Conservation (phyloP, 2,113 vertebrate species). For the Coturnix japonica region DNA sequence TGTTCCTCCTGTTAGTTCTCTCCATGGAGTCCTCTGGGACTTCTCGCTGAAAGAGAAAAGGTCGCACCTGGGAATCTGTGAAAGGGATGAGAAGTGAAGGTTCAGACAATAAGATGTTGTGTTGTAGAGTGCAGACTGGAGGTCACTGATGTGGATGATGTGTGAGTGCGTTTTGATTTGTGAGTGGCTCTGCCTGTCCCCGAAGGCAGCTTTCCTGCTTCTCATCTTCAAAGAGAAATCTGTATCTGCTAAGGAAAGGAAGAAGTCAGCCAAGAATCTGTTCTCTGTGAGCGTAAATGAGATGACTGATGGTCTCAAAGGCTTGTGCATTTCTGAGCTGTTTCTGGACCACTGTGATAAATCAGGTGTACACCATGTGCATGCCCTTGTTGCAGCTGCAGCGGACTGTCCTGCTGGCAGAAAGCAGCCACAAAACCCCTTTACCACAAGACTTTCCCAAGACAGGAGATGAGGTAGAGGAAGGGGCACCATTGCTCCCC, state of each 20-base stretch:
- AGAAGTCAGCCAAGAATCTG: constrained; percentile 51
- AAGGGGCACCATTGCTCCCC: not conserved
- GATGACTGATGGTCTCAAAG: constrained; percentile 39
- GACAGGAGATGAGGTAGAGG: not conserved
- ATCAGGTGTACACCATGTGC: not conserved
- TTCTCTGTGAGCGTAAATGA: not conserved
- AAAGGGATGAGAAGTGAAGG: constrained; percentile 32
- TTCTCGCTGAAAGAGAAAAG: not conserved
- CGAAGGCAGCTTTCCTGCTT: constrained; percentile 26
- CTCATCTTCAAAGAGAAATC: constrained; percentile 45
- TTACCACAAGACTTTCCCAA: not conserved
- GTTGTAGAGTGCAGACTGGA: not conserved
- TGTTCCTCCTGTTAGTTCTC: constrained; percentile 2
- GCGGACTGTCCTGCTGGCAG: not conserved
- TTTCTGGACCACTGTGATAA: constrained; percentile 8
- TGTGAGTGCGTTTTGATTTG: not conserved
- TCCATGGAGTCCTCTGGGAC: not conserved
- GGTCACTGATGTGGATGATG: constrained; percentile 5
- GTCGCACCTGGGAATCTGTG: constrained; percentile 6
- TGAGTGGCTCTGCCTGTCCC: constrained; percentile 42
- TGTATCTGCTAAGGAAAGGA: not conserved
- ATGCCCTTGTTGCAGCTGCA: not conserved
- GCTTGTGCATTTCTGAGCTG: not conserved
- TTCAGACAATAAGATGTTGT: not conserved
- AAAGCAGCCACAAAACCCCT: not conserved